phyloP scores from a whole-genome alignment of 2,888 invertebrate species.

The Ditula angustiorana region DNA sequence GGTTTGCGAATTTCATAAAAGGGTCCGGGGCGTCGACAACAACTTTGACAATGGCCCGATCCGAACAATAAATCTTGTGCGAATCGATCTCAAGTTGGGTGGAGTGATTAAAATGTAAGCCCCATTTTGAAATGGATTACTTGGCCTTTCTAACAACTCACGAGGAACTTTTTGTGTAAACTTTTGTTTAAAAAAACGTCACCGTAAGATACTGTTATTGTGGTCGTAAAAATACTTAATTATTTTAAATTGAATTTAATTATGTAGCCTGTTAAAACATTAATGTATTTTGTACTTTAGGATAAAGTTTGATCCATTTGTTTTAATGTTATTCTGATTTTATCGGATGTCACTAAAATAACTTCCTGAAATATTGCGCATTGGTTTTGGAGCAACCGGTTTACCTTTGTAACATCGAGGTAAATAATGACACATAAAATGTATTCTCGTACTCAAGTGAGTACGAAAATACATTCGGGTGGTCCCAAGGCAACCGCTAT shows the following conservation, averaged over 20 bases:
- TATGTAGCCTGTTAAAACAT: too few relatives aligned
- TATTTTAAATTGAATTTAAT: too few relatives aligned
- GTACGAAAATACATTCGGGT: background rate
- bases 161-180: conserved; percentile 8
- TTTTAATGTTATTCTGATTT: too few relatives aligned
- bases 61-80: conserved; percentile 78
- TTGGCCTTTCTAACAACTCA: conserved; percentile 24
- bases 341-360: too few relatives aligned
- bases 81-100: conserved; percentile 64
- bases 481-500: background rate
- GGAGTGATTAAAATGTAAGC: conserved; percentile 36
- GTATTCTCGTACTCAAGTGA: background rate
- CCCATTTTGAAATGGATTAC: conserved; percentile 20
- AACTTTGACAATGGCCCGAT: conserved; percentile 72
- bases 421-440: background rate
- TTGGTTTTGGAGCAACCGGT: too few relatives aligned
- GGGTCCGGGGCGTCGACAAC: conserved; percentile 70
- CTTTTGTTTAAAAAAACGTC: background rate
- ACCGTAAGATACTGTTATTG: background rate
- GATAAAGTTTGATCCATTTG: too few relatives aligned
- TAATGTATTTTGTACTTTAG: too few relatives aligned
- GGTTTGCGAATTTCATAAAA: conserved; percentile 75
- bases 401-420: too few relatives aligned
- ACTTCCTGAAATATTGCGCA: too few relatives aligned
- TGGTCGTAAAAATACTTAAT: background rate